Evolutionary conservation across 2,888 invertebrate species (phyloP).

Genomic region (Euproctis similis): DNA sequence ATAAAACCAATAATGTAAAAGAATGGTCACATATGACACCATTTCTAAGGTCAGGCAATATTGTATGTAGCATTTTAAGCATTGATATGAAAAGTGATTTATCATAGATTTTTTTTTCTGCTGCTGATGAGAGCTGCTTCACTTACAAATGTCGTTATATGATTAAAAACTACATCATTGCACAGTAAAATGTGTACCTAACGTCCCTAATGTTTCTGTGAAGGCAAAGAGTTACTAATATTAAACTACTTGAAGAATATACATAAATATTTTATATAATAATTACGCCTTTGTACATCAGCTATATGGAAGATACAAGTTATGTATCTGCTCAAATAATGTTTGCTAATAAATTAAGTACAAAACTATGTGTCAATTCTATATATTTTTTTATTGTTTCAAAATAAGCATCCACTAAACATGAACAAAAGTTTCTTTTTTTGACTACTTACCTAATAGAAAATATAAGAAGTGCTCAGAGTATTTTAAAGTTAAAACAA

Average conservation of each 20-base stretch:
- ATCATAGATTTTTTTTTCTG: no score
- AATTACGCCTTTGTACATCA: conserved; percentile 15
- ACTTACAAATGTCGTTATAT: no score
- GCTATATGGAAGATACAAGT: conserved; percentile 2
- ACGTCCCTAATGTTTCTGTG: conserved; percentile 8
- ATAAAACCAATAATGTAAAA: no score
- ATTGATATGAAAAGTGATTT: no score
- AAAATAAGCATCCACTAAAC: conserved; percentile 8
- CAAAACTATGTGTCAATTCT: conserved; percentile 4
- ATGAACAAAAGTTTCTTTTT: conserved; percentile 7
- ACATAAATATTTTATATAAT: background rate
- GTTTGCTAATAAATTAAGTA: conserved; percentile 9
- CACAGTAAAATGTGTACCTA: conserved; percentile 2
- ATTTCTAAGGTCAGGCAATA: no score
- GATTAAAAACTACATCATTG: no score
- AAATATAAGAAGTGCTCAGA: conserved; percentile 17
- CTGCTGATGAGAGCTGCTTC: no score
- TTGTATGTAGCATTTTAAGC: no score
- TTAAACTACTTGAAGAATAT: conserved; percentile 9
- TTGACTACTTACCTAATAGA: conserved; percentile 11
- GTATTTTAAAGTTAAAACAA: conserved; percentile 26
- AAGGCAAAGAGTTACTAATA: conserved; percentile 5
- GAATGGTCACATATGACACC: no score
- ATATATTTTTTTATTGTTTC: background rate
- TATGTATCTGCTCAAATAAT: background rate